phyloP scores from a whole-genome alignment of 2,797 vertebrate genomes.

The Graptemys geographica region DNA sequence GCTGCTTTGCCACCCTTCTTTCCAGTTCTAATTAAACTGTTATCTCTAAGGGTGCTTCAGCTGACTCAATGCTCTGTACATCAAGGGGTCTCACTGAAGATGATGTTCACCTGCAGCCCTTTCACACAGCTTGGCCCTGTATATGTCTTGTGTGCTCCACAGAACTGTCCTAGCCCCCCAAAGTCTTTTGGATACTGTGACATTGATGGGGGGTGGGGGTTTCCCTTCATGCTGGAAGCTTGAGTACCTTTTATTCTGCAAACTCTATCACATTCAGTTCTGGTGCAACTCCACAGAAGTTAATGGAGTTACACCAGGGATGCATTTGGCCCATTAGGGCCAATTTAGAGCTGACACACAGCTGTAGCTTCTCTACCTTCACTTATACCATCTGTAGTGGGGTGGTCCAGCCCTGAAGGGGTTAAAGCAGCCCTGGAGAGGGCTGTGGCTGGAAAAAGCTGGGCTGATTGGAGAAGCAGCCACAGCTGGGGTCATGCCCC shows the following conservation, averaged over 20 bases:
- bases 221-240: not conserved
- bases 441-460: too few species aligned
- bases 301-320: not conserved
- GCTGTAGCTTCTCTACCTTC: not conserved
- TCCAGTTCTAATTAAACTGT: not conserved
- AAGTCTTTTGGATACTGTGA: not conserved
- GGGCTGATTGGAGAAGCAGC: too few species aligned
- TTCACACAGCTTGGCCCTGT: not conserved
- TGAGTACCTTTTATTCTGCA: not conserved
- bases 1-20: not conserved
- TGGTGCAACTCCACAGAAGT: not conserved
- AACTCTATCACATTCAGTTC: not conserved
- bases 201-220: not conserved
- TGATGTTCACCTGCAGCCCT: not conserved
- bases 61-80: not conserved
- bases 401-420: too few species aligned
- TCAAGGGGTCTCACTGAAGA: not conserved
- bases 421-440: too few species aligned
- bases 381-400: not conserved
- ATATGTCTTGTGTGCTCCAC: not conserved
- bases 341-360: not conserved
- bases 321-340: not conserved
- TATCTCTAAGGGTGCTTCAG: not conserved
- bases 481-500: too few species aligned
- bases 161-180: not conserved